Conservation (phyloP, 2,888 invertebrate genomes). For the Lordiphosa fenestrarum region DNA sequence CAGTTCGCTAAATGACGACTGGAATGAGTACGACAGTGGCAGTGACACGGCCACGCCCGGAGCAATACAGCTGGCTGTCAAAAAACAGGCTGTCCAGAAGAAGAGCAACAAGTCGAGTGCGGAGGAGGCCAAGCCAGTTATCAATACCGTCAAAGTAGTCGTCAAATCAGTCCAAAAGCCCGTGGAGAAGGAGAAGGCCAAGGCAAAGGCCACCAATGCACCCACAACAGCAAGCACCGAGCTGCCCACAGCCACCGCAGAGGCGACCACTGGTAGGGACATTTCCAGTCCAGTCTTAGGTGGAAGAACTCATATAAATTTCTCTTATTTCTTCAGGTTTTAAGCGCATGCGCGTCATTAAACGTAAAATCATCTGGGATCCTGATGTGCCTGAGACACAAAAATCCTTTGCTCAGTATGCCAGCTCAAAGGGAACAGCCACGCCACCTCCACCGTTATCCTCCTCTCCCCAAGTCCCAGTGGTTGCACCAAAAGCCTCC, state of each 20-base stretch:
- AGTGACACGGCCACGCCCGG: conserved; percentile 1
- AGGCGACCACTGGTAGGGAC: conserved; percentile 12
- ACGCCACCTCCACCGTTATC: conserved; percentile 6
- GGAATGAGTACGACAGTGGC: conserved; percentile 77
- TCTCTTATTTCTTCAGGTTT: conserved; percentile 49
- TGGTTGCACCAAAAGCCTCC: background rate
- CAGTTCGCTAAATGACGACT: conserved; percentile 76
- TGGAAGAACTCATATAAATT: background rate
- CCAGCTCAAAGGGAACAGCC: conserved; percentile 36
- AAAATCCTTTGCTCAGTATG: conserved; percentile 76
- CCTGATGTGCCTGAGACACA: conserved; percentile 81
- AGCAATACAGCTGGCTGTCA: conserved; percentile 10
- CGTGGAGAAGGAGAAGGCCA: conserved; percentile 4
- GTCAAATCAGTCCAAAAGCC: conserved; percentile 28
- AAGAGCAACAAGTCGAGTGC: conserved; percentile 25
- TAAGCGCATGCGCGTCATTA: conserved; percentile 83
- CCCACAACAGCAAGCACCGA: background rate
- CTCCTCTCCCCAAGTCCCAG: background rate
- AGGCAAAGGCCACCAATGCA: background rate
- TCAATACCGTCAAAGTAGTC: conserved; percentile 36
- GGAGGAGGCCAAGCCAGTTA: conserved; percentile 6
- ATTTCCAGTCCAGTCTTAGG: too few relatives aligned
- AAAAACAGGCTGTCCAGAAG: conserved; percentile 8
- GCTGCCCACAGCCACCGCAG: background rate
- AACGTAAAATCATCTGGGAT: conserved; percentile 88